phyloP scores from a whole-genome alignment of 2,888 invertebrate species.

The Pyrrhia umbra region DNA sequence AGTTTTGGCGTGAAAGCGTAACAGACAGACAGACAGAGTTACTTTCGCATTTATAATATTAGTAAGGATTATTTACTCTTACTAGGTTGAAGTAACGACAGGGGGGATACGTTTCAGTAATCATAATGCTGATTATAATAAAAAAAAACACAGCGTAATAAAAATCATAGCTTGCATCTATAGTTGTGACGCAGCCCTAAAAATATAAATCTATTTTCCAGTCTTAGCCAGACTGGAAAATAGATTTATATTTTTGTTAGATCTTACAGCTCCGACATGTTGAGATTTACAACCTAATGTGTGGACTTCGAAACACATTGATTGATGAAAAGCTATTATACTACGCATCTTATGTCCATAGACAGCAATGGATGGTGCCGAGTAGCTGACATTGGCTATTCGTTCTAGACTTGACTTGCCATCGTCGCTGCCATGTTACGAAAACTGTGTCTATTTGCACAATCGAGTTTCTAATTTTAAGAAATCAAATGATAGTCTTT shows the following conservation, averaged over 20 bases:
- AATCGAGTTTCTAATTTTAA: constrained; percentile 37
- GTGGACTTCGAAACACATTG: constrained; percentile 20
- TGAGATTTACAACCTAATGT: constrained; percentile 36
- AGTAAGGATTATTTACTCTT: too few relatives aligned
- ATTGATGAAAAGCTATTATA: constrained; percentile 28
- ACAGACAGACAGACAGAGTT: too few relatives aligned
- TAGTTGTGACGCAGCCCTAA: neutral
- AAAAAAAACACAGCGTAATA: too few relatives aligned
- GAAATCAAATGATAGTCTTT: constrained; percentile 28
- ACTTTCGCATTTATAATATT: too few relatives aligned
- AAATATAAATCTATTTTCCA: constrained; percentile 26
- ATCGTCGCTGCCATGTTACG: constrained; percentile 6
- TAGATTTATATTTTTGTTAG: too few relatives aligned
- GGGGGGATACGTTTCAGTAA: too few relatives aligned
- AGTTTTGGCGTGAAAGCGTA: too few relatives aligned
- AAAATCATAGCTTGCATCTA: neutral
- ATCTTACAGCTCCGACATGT: constrained; percentile 18
- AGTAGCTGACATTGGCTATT: neutral
- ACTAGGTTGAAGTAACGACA: too few relatives aligned
- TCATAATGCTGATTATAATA: too few relatives aligned
- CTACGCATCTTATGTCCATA: neutral
- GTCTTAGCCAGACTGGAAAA: too few relatives aligned
- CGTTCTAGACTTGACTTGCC: neutral
- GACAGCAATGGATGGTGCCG: constrained; percentile 17
- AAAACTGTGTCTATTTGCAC: constrained; percentile 27